Base-by-base conservation (phyloP, 2,888 invertebrate species). In the Eristalis tenax region DNA sequence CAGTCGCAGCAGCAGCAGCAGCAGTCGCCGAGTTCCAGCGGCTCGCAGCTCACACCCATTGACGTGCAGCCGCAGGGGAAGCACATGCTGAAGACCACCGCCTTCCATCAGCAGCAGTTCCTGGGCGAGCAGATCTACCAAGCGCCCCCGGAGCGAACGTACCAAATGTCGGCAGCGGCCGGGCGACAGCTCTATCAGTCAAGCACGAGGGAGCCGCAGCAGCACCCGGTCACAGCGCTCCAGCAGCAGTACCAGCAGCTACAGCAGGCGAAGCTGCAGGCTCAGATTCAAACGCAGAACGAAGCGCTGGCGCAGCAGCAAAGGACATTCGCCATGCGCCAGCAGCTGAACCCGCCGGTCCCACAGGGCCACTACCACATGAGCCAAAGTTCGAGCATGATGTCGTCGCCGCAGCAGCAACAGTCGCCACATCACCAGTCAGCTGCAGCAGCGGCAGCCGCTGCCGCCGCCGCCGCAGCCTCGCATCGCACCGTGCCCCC, bases 301-400 rank as follows among this genome's bases (percentile, higher is more conserved):
- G 95, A 95, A 90, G 95, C 95, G 28, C 94, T 94, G 89, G 94
- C 94, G 92, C 94, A 95, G 88, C 95, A 95, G 90, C 95, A 95
- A 89, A 94, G 95, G 83, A 95, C 95, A 70, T 95, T 95, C 91
- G 95, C 95, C 63, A 94, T 95, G 90, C 92, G 95, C 0, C 95
- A 95, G 91, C 92, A 94, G 18, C 91, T 95, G 79, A 94, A 95
- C 88, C 95, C 95, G 88, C 95, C 95, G 88, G 94, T 95, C 57
- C 94, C 91, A 8, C 90, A 90, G 66, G 90, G 90, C 13, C 93
- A 93, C 82, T 93, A 91, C 65, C 93, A 92, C 70, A 91, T 93
- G 91, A 92, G 92, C 89, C 93, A 92, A 82, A 92, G 92, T 13
- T 90, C 92, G 69, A 92, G 92, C 89, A 90, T 93, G 83, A 90